Base-by-base conservation (phyloP, 2,888 invertebrate genomes). In the Apomyelois bistriatella region DNA sequence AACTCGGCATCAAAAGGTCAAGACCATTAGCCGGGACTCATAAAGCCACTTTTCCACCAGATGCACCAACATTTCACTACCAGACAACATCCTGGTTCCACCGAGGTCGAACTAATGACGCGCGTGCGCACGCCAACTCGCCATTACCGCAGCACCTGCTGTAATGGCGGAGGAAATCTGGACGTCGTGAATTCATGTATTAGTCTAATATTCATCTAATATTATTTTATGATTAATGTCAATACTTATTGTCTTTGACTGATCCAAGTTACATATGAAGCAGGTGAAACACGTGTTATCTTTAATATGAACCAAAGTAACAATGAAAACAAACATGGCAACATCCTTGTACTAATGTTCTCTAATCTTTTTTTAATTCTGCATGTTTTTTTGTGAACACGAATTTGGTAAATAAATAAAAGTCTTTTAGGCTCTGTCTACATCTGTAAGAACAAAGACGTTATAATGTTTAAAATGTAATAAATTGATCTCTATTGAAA, bases 61-160 rank as follows among this genome's bases (percentile, higher is more conserved):
- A 32, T 32, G 55, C 58, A 32, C 66, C 60, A 62, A 60, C 36
- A 10, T 42, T 38, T 37, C 52, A 49, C 43, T 8, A 22, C 3
- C 55, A 56, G 16, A 15, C 40, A 15, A 46, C 46, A 46, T 46
- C 32, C 46, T 46, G 46, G 46, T 46, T 15, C 13, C 30, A 16
- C 46, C 32, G 32, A 46, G 46, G 46, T 30, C 43, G 60, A 57
- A 62, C 65, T 81, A 82, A 82, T 75, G 82, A 80, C 72, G 63
- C 49, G 49, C 28, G 56, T 66, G 79, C 79, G 74, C 83, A 83
- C 81, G 82, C 79, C 70, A 82, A 66, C 58, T 55, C 60, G 65
- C 72, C 79, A 81, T 46, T 46, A 46, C 32, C 13, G 46, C 46
- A 15, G 46, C 46, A 46, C 46, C 46, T 46, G 46, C 46, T 16